phyloP scores from a whole-genome alignment of 1,140 invertebrate genomes.

The Heliothis subflexa region DNA sequence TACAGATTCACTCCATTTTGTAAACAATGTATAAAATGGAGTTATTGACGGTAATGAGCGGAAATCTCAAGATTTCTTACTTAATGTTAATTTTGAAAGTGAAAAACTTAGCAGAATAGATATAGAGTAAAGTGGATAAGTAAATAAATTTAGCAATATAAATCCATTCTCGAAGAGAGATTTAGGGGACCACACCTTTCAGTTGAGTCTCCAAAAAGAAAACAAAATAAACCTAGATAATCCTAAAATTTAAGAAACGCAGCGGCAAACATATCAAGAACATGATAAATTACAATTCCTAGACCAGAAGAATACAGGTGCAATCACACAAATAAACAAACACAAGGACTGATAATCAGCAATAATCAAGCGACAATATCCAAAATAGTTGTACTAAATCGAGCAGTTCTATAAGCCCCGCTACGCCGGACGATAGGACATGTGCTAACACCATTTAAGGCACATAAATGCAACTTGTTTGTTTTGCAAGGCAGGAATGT shows the following conservation, averaged over 20 bases:
- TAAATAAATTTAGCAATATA: no score
- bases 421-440: slow-evolving; percentile 56
- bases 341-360: neutral
- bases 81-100: neutral
- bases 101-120: no score
- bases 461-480: slow-evolving; percentile 50
- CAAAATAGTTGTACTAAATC: slow-evolving; percentile 23
- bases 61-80: neutral
- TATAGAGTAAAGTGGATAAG: no score
- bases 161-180: no score
- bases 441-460: slow-evolving; percentile 65
- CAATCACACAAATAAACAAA: no score
- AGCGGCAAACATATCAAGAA: no score
- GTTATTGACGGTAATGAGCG: neutral
- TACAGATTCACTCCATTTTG: slow-evolving; percentile 46
- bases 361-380: slow-evolving; percentile 23
- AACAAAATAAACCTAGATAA: no score
- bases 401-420: slow-evolving; percentile 1
- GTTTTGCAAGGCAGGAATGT: slow-evolving; percentile 60
- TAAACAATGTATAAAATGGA: neutral
- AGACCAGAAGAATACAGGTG: no score
- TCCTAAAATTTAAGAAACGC: no score
- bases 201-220: no score
- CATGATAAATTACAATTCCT: no score
- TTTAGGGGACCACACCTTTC: no score